phyloP scores from a whole-genome alignment of 2,113 vertebrate species.

The Chinchilla lanigera region DNA sequence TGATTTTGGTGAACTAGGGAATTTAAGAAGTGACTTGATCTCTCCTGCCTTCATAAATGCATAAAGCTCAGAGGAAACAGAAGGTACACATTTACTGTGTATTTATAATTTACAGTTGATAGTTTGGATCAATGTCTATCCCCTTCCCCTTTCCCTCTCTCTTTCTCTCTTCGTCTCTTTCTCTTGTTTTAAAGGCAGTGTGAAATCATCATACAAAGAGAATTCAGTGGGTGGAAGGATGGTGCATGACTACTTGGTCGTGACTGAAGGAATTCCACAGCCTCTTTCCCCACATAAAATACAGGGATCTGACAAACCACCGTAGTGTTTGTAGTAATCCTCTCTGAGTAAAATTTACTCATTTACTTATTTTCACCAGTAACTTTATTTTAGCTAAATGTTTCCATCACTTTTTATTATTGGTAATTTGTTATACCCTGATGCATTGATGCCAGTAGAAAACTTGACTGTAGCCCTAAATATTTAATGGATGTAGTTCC shows the following conservation, averaged over 20 bases:
- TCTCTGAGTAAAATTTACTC: not conserved
- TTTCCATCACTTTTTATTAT: not conserved
- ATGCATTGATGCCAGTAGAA: not conserved
- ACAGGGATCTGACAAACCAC: not conserved
- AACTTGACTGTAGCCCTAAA: not conserved
- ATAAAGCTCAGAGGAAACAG: slow-evolving; percentile 84
- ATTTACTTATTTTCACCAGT: not conserved
- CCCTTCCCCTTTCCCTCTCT: not conserved
- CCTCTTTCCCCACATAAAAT: not conserved
- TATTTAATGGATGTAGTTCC: not conserved
- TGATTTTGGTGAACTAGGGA: not conserved
- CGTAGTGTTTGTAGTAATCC: not conserved
- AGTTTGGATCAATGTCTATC: slow-evolving; percentile 76
- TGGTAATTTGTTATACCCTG: not conserved
- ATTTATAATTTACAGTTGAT: slow-evolving; percentile 87
- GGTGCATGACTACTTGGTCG: not conserved
- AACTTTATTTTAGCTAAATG: not conserved
- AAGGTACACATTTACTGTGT: slow-evolving; percentile 85
- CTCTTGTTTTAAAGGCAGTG: not conserved
- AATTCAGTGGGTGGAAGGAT: not conserved
- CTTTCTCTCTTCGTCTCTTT: not conserved
- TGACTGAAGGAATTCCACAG: not conserved
- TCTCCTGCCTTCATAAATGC: slow-evolving; percentile 11
- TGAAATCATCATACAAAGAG: not conserved
- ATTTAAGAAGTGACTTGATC: not conserved